phyloP scores from a whole-genome alignment of 2,113 vertebrate genomes.

The Forbesichthys papilliferus region DNA sequence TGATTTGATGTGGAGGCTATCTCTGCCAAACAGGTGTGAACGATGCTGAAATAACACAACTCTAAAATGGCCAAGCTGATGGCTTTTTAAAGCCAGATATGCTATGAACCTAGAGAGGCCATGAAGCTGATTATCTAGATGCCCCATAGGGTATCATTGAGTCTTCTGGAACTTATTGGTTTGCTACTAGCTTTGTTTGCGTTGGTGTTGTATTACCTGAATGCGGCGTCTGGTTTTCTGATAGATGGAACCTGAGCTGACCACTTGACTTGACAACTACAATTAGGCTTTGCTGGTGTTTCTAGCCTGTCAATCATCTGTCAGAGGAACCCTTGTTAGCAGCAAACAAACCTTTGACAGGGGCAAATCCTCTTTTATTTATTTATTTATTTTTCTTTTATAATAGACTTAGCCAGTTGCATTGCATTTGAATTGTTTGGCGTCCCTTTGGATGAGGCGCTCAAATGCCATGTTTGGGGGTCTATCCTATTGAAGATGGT shows the following conservation, averaged over 20 bases:
- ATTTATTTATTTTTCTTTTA: not conserved
- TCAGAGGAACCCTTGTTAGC: slow-evolving; percentile 1
- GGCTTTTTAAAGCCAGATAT: slow-evolving; percentile 14
- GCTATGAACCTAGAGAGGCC: slow-evolving; percentile 14
- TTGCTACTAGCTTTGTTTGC: not conserved
- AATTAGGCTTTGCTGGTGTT: not conserved
- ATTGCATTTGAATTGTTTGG: too few species aligned
- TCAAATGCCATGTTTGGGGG: not conserved
- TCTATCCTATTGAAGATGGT: not conserved
- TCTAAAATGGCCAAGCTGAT: too few species aligned
- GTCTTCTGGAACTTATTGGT: not conserved
- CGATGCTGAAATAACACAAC: too few species aligned
- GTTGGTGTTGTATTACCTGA: not conserved
- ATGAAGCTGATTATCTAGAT: slow-evolving; percentile 18
- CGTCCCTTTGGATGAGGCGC: not conserved
- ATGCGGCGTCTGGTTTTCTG: not conserved
- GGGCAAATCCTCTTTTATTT: not conserved
- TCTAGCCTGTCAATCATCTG: not conserved
- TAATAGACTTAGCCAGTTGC: not conserved
- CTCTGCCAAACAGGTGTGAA: too few species aligned
- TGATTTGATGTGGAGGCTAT: too few species aligned
- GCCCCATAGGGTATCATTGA: not conserved
- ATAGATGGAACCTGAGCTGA: slow-evolving; percentile 4
- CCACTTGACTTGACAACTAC: not conserved
- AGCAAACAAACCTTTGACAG: not conserved